A percentile compares a stretch with the other conserved stretches of the same genome.
Evolutionary conservation across 1,140 invertebrate genomes (phyloP).

Genomic region (Cherax quadricarinatus): DNA sequence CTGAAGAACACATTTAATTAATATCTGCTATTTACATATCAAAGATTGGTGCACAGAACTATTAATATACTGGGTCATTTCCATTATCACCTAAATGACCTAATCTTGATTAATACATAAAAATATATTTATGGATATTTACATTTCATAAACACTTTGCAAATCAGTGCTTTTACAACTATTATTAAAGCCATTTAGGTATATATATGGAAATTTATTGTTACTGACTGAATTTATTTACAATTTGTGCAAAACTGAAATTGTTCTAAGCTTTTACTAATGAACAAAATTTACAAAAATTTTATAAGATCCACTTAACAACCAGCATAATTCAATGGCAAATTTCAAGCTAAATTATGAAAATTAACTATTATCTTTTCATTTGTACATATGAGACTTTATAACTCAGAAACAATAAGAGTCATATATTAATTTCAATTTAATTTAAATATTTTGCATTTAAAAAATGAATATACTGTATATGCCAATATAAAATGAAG

Average conservation of each 20-base stretch:
- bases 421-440: too few species aligned
- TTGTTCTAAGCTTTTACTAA: background rate
- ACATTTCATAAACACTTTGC: conserved; percentile 16
- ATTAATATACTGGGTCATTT: background rate
- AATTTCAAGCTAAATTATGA: background rate
- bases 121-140: conserved; percentile 33
- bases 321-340: background rate
- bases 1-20: background rate
- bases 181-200: background rate
- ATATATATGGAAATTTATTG: background rate
- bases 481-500: background rate
- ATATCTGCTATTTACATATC: conserved; percentile 25
- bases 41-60: background rate
- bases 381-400: background rate
- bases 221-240: background rate
- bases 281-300: background rate
- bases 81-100: conserved; percentile 5
- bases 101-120: conserved; percentile 24
- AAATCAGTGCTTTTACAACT: background rate
- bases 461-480: background rate
- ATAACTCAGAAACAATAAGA: background rate
- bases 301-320: background rate
- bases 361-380: background rate
- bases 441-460: too few species aligned
- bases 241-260: conserved; percentile 3